These are phyloP conservation scores for Zaprionus davidi DNA, from an alignment of 1,140 invertebrate species.

Conservation along the genomic window DNA sequence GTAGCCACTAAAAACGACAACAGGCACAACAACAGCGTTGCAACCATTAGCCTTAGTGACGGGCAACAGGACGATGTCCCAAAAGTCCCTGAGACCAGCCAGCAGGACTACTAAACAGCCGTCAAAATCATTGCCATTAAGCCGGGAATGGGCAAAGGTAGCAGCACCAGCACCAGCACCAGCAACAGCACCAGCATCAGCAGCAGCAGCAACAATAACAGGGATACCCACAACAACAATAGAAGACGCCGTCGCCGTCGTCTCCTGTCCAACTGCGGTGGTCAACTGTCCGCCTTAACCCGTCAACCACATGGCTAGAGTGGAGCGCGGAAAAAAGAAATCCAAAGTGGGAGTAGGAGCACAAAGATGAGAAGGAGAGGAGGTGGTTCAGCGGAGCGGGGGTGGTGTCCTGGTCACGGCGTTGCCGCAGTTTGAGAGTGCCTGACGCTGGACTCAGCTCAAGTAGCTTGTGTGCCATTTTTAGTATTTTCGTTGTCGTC, in stretches of 20 bases:
- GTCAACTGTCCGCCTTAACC: conserved; percentile 78
- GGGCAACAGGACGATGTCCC: conserved; percentile 2
- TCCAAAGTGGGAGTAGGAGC: background rate
- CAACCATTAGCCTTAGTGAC: conserved; percentile 61
- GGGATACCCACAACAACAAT: conserved; percentile 48
- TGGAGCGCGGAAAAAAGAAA: conserved; percentile 55
- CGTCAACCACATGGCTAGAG: conserved; percentile 66
- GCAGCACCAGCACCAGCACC: conserved; percentile 5
- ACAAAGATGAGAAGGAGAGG: conserved; percentile 1
- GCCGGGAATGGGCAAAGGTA: conserved; percentile 43
- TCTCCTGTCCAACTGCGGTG: conserved; percentile 41
- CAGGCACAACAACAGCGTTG: conserved; percentile 10
- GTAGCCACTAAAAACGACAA: conserved; percentile 33
- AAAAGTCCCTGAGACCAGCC: conserved; percentile 22
- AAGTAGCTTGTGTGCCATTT: conserved; percentile 77
- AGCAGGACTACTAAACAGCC: conserved; percentile 70
- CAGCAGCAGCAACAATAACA: background rate
- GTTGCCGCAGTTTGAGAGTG: conserved; percentile 11
- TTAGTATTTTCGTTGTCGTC: conserved; percentile 28
- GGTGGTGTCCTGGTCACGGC: background rate
- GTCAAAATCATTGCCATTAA: conserved; percentile 76
- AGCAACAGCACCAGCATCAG: too few species aligned
- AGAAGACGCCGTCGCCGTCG: conserved; percentile 30
- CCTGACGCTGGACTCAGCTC: conserved; percentile 56
- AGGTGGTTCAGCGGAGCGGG: background rate